Evolutionary conservation across 2,797 vertebrate genomes (phyloP), one percentile per base, ranked within the genome.

Genomic region (Enteromius unitaeniatus): DNA sequence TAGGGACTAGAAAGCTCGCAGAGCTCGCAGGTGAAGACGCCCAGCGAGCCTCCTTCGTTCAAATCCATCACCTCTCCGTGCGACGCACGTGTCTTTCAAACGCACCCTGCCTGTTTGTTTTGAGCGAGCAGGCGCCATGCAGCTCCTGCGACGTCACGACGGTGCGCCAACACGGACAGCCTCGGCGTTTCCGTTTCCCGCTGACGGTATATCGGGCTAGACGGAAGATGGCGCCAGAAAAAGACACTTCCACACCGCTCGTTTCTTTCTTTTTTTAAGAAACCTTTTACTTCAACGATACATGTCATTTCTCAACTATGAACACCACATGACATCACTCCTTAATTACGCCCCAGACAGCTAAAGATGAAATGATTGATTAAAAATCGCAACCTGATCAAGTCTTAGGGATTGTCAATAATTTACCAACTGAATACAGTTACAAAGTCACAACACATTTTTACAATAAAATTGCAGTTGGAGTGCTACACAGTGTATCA

Each of bases 1-100:
- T 95, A 98, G 0, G 94, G 93, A 45, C 91, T 93, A 0, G 89
- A 90, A 72, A 99, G 87, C 68, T 90, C 93, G 86, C 97, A 99
- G 0, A 96, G 83, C 34, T 95, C 92, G 78, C 96, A 99, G 0
- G 85, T 89, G 81, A 99, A 98, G 40, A 91, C 77, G 26, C 92
- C 94, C 89, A 82, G 88, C 31, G 55, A 84, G 87, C 6, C 8
- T 23, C 70, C 73, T 81, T 81, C 83, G 21, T 8, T 45, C 28
- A 53, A 26, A 17, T 89, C 83, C 88, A 87, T 45, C 3, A 45
- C 42, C 42, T 15, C 6, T 51, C 47, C 40, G 49, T 17, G 6
- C 64, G 37, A 1, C 26, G 8, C 6, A 42, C 40, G 4, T 0
- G 9, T 14, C 21, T 37, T 0, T 67, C 42, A 34, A n/a, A 51